These are phyloP conservation scores for Danionella dracula DNA, from an alignment of 2,797 vertebrate genomes.

Conservation along the genomic window DNA sequence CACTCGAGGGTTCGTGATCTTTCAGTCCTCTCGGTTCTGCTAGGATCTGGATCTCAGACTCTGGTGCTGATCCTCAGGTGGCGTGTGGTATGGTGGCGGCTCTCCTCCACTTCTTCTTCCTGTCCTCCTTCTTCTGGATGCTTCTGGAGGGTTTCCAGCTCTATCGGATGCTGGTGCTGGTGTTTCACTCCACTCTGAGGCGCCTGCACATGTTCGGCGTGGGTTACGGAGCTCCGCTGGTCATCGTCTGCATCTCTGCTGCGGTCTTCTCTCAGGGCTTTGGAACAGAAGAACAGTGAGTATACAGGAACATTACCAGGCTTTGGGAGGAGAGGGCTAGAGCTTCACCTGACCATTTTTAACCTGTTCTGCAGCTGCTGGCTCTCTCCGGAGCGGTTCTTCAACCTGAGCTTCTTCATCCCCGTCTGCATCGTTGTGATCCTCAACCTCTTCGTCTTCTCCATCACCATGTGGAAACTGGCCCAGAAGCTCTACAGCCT, in stretches of 20 bases:
- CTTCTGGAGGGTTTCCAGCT: slow-evolving; percentile 80
- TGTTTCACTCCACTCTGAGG: slow-evolving; percentile 74
- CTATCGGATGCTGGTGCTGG: slow-evolving; percentile 81
- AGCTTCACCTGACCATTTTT: too few relatives aligned
- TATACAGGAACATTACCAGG: slow-evolving; percentile 20
- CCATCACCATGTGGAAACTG: slow-evolving; percentile 80
- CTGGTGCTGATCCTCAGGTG: slow-evolving; percentile 52
- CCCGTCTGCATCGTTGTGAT: slow-evolving; percentile 72
- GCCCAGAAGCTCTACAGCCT: slow-evolving; percentile 78
- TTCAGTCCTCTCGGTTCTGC: neutral
- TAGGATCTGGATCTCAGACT: too few relatives aligned
- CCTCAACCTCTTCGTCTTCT: slow-evolving; percentile 76
- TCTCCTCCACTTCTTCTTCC: slow-evolving; percentile 76
- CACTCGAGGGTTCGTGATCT: slow-evolving; percentile 59
- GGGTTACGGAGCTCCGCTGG: slow-evolving; percentile 73
- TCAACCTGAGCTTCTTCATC: slow-evolving; percentile 81
- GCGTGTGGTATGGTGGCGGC: slow-evolving; percentile 75
- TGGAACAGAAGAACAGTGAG: slow-evolving; percentile 71
- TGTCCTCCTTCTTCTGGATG: slow-evolving; percentile 83
- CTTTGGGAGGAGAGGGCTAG: too few relatives aligned
- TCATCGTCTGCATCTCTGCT: slow-evolving; percentile 70
- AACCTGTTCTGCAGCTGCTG: slow-evolving; percentile 71
- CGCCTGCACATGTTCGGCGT: slow-evolving; percentile 59
- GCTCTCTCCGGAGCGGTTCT: slow-evolving; percentile 59
- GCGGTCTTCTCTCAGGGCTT: slow-evolving; percentile 59